Conservation (phyloP, 2,113 vertebrate species). For the Microtus oregoni region DNA sequence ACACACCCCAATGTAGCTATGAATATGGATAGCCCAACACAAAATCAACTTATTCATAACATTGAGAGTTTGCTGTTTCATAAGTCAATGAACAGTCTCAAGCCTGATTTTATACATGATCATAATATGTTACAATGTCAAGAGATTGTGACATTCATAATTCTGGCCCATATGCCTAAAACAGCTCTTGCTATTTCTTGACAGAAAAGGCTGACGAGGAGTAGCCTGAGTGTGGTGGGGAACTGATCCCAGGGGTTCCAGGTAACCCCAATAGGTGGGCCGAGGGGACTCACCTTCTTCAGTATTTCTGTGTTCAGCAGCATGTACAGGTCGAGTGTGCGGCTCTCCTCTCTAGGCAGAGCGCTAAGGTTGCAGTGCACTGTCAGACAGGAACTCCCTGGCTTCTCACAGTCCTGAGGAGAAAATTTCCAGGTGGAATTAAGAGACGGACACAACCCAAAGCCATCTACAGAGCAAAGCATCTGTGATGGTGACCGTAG, state of each 20-base stretch:
- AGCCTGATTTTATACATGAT: neutral
- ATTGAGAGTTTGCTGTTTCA: neutral
- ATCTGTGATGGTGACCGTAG: neutral
- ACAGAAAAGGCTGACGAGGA: neutral
- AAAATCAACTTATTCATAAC: neutral
- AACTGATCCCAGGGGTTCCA: neutral
- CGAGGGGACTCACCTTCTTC: slow-evolving; percentile 89
- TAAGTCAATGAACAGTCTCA: neutral
- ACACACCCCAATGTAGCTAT: too few relatives aligned
- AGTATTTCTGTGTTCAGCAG: slow-evolving; percentile 98
- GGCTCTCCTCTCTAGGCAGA: slow-evolving; percentile 93
- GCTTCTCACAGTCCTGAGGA: slow-evolving; percentile 95
- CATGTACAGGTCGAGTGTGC: slow-evolving; percentile 92
- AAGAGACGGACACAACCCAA: neutral
- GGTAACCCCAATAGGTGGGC: too few relatives aligned
- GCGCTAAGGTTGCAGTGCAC: slow-evolving; percentile 93
- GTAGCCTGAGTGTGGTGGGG: neutral
- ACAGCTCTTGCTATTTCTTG: neutral
- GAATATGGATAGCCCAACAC: neutral
- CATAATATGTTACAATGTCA: neutral
- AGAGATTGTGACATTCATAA: neutral
- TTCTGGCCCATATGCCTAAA: neutral
- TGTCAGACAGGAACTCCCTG: slow-evolving; percentile 91
- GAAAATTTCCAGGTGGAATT: slow-evolving; percentile 29
- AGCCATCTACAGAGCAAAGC: neutral